phyloP scores from a whole-genome alignment of 2,113 vertebrate genomes.

The Terrapene triunguis region DNA sequence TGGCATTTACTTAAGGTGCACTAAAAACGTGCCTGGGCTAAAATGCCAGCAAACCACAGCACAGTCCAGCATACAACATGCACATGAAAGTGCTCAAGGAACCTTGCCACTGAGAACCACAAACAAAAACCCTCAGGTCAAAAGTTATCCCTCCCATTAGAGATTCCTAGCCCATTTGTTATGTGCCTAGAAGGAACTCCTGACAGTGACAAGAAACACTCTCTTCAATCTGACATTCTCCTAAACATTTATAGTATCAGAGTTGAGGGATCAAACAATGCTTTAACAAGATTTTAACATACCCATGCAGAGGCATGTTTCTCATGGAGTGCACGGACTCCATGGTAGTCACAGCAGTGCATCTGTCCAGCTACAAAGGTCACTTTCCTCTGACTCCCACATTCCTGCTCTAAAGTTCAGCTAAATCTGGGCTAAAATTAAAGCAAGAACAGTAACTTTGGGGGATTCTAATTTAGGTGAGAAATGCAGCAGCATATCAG shows the following conservation, averaged over 20 bases:
- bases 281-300: not conserved
- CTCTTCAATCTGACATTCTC: not conserved
- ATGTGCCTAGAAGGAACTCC: constrained; percentile 51
- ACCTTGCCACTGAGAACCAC: constrained; percentile 10
- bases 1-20: constrained; percentile 26
- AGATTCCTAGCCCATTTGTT: not conserved
- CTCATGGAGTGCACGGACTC: fast-evolving
- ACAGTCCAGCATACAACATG: not conserved
- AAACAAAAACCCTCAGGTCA: not conserved
- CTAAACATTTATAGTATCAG: fast-evolving
- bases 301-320: not conserved
- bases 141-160: not conserved
- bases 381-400: fast-evolving
- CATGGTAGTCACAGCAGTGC: not conserved
- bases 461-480: not conserved
- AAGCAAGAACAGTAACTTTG: not conserved
- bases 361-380: not conserved
- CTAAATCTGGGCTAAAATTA: not conserved
- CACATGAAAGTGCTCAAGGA: not conserved
- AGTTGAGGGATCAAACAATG: not conserved
- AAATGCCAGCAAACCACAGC: not conserved
- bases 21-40: not conserved
- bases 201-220: not conserved
- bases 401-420: not conserved
- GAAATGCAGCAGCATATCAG: not conserved